These are phyloP conservation scores for Diplogasteroides magnus DNA, from an alignment of 1,140 invertebrate genomes.

Conservation along the genomic window DNA sequence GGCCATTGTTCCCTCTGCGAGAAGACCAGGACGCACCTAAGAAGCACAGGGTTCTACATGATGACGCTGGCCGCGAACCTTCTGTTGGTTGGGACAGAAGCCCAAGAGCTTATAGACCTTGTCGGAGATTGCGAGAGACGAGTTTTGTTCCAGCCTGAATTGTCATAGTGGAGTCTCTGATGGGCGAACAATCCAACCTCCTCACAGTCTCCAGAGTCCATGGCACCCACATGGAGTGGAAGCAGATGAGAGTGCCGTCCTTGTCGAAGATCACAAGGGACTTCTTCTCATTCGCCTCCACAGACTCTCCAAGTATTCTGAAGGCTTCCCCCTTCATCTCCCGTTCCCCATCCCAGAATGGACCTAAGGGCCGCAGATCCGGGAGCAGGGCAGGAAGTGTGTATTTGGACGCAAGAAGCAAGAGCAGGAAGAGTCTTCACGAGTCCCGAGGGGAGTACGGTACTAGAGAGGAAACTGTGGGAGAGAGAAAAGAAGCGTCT, in stretches of 20 bases:
- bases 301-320: background rate
- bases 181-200: slow-evolving; percentile 50
- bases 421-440: too few species aligned
- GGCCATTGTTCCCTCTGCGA: slow-evolving; percentile 58
- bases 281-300: slow-evolving; percentile 10
- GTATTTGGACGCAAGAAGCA: too few species aligned
- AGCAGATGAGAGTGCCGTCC: slow-evolving; percentile 61
- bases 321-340: background rate
- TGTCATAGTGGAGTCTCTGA: slow-evolving; percentile 13
- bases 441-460: too few species aligned
- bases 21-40: slow-evolving; percentile 56
- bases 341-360: too few species aligned
- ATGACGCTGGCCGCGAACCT: slow-evolving; percentile 17
- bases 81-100: slow-evolving; percentile 53
- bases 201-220: slow-evolving; percentile 56
- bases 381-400: background rate
- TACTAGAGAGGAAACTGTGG: too few species aligned
- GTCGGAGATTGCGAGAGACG: slow-evolving; percentile 35
- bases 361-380: slow-evolving; percentile 1
- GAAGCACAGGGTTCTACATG: slow-evolving; percentile 6
- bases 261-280: slow-evolving; percentile 61
- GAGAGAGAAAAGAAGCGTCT: too few species aligned
- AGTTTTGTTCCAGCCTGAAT: slow-evolving; percentile 35
- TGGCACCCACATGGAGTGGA: slow-evolving; percentile 60
- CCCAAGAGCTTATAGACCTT: slow-evolving; percentile 58